Conservation (phyloP, 2,113 vertebrate species). For the Stictonetta naevosa region DNA sequence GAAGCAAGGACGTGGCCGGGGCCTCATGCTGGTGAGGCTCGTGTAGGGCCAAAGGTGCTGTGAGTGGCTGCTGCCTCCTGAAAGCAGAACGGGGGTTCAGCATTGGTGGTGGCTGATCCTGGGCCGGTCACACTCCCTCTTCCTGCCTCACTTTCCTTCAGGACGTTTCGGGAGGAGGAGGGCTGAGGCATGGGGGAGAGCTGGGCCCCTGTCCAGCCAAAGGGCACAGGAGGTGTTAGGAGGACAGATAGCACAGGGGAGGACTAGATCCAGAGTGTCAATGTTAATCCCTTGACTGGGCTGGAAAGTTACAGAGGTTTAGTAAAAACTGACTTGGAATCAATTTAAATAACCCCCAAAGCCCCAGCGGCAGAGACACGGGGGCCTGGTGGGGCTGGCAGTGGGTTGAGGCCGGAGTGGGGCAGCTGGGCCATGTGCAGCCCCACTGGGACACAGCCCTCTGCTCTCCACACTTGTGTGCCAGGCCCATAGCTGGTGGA, state of each 20-base stretch:
- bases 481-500: not conserved
- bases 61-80: not conserved
- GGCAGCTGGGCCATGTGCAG: accelerated
- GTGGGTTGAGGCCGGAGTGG: not conserved
- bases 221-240: not conserved
- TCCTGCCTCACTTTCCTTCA: not conserved
- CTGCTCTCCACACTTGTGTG: not conserved
- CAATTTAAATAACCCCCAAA: not conserved
- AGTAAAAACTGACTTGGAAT: not conserved
- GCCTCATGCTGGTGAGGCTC: not conserved
- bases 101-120: not conserved
- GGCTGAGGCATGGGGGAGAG: not conserved
- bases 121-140: not conserved
- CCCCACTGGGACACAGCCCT: not conserved
- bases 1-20: accelerated
- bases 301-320: not conserved
- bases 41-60: not conserved
- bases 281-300: not conserved
- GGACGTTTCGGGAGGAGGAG: not conserved
- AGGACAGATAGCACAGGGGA: not conserved
- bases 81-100: not conserved
- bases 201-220: not conserved
- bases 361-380: not conserved
- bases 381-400: not conserved
- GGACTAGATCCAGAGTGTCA: not conserved